phyloP scores from a whole-genome alignment of 53 echinoderm and acorn worm species.

The Stichopus horrens region DNA sequence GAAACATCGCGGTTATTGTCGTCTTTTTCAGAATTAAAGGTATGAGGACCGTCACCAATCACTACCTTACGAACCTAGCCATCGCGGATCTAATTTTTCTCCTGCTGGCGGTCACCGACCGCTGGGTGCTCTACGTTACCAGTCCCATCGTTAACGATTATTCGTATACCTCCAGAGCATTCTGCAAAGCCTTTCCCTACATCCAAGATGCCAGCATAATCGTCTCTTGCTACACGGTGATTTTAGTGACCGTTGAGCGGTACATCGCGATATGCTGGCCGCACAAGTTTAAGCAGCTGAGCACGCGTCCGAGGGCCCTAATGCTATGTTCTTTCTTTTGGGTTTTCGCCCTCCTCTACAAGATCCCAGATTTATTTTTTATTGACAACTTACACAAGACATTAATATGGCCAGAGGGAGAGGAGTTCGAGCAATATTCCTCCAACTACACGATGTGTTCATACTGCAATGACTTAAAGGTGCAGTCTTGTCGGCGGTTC shows the following conservation, averaged over 20 bases:
- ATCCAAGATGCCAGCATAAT: constrained; percentile 43
- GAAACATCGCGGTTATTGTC: constrained; percentile 78
- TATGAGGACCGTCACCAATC: constrained; percentile 62
- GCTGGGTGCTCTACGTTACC: constrained; percentile 87
- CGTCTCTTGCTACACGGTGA: constrained; percentile 84
- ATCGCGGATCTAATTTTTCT: constrained; percentile 54
- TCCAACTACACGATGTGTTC: constrained; percentile 53
- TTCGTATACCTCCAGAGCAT: constrained; percentile 51
- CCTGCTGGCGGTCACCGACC: constrained; percentile 82
- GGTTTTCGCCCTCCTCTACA: constrained; percentile 79
- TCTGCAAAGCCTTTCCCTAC: constrained; percentile 50
- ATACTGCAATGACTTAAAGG: constrained; percentile 55
- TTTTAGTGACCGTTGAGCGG: constrained; percentile 89
- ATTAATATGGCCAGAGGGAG: constrained; percentile 60
- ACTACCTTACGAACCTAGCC: constrained; percentile 55
- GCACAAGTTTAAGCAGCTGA: constrained; percentile 85
- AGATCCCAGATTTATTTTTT: constrained; percentile 82
- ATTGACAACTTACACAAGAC: constrained; percentile 44
- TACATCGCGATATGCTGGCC: constrained; percentile 96
- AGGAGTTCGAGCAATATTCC: constrained; percentile 47
- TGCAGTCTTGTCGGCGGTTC: constrained; percentile 52
- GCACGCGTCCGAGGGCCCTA: constrained; percentile 85
- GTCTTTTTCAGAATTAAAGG: constrained; percentile 74
- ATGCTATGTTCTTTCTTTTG: constrained; percentile 72
- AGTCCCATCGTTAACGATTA: constrained; percentile 68